Evolutionary conservation across 2,888 invertebrate genomes (phyloP), one percentile per base, ranked within the genome.

Genomic region (Parelbella ahira): DNA sequence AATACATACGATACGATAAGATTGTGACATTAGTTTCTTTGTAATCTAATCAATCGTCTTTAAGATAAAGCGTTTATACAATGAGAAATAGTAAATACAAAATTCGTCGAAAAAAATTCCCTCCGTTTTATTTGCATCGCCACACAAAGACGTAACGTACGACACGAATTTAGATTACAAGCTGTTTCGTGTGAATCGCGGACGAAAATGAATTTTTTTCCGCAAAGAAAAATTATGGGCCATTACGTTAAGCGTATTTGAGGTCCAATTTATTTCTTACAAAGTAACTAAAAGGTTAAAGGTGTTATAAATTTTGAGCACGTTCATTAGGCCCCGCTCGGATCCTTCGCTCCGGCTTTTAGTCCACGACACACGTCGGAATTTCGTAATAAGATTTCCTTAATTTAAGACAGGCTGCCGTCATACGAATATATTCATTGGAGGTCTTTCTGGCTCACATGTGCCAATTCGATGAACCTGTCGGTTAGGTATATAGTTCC

Each of bases 331-430:
- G 68, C 68, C 56, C 55, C 60, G 55, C 65, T 62, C 50, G 62
- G 58, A 65, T 63, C 65, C 66, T 64, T 56, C 73, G 71, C 70
- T 63, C 63, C 56, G 60, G 77, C 80, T 80, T 75, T 80, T 76
- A 81, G 69, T 58, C 61, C 59, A 59, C 74, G 73, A 80, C 82
- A 81, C 81, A 78, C 78, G 82, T 78, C 58, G 83, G 84, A 82
- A 84, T 86, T 84, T 83, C 67, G 71, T 83, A 84, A 84, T 86
- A 83, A 81, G 76, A 78, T 83, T 84, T 80, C 67, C 82, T 76
- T 80, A 84, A 84, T 81, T 81, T 81, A 78, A 75, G 68, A 72
- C 72, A n/a, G 65, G 58, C 60, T 60, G 51, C 54, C 55, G 58
- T 65, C 37, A 51, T 48, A 10, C 13, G 15, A 9, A 6, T 30